These are phyloP conservation scores for Accipiter virgatus DNA, from an alignment of 2,113 vertebrate genomes.

Conservation along the genomic window DNA sequence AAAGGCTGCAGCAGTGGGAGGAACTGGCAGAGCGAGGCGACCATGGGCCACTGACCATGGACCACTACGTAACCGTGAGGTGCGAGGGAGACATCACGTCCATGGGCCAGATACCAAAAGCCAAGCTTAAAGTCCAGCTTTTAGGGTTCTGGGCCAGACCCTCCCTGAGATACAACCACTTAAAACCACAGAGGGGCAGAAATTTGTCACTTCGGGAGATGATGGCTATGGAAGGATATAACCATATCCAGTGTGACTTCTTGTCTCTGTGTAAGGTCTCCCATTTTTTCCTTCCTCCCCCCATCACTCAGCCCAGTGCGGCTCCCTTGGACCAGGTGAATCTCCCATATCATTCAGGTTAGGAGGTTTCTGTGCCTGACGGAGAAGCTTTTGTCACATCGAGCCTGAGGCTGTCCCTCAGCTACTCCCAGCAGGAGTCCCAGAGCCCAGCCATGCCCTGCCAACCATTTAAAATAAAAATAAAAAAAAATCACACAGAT, in stretches of 20 bases:
- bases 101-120: background rate
- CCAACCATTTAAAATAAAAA: background rate
- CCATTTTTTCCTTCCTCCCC: background rate
- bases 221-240: background rate
- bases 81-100: rapidly evolving
- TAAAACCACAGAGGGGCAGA: background rate
- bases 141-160: background rate
- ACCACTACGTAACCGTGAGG: rapidly evolving
- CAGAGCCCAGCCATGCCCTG: background rate
- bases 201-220: background rate
- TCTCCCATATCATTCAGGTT: background rate
- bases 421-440: rapidly evolving
- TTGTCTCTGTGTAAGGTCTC: background rate
- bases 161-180: background rate
- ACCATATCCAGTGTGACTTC: background rate
- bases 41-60: background rate
- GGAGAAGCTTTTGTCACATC: background rate
- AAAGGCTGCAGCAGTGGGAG: background rate
- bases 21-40: background rate
- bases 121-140: background rate
- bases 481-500: too few relatives aligned
- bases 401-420: background rate
- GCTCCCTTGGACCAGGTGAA: background rate
- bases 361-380: background rate
- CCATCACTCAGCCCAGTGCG: rapidly evolving